Conservation (phyloP, 2,113 vertebrate genomes). For the Dolichotis patagonum region DNA sequence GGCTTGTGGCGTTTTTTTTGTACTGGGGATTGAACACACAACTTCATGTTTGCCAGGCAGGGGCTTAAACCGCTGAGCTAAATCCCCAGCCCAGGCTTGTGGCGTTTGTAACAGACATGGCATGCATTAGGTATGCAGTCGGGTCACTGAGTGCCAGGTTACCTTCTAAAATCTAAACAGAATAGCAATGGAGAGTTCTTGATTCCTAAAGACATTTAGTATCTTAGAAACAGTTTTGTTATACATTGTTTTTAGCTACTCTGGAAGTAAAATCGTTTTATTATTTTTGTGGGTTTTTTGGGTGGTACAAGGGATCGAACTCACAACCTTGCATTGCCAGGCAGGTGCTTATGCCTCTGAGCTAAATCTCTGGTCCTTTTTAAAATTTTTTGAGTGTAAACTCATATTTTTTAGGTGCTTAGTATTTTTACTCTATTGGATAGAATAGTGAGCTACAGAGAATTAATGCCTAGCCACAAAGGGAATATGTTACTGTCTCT, state of each 20-base stretch:
- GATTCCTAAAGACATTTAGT: neutral
- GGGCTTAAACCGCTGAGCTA: no score
- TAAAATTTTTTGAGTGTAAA: neutral
- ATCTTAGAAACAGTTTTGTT: neutral
- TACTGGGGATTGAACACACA: no score
- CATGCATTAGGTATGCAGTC: conserved; percentile 46
- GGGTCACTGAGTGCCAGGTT: neutral
- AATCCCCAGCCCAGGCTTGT: no score
- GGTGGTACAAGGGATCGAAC: no score
- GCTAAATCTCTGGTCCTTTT: no score
- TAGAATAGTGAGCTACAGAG: conserved; percentile 17
- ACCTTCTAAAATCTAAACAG: neutral
- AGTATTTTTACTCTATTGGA: neutral
- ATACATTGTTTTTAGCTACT: neutral
- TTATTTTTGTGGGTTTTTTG: neutral
- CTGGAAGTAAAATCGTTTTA: neutral
- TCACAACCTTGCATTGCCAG: no score
- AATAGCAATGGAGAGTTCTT: neutral
- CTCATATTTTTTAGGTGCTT: neutral
- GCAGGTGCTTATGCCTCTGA: no score
- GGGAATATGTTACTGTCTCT: neutral
- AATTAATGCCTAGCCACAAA: neutral
- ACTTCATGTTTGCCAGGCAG: no score
- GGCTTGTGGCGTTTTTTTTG: neutral
- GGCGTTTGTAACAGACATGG: neutral